Percentiles rank a stretch among this genome's conserved stretches.
Conservation (phyloP, 2,888 invertebrate species). For the Pteria penguin region DNA sequence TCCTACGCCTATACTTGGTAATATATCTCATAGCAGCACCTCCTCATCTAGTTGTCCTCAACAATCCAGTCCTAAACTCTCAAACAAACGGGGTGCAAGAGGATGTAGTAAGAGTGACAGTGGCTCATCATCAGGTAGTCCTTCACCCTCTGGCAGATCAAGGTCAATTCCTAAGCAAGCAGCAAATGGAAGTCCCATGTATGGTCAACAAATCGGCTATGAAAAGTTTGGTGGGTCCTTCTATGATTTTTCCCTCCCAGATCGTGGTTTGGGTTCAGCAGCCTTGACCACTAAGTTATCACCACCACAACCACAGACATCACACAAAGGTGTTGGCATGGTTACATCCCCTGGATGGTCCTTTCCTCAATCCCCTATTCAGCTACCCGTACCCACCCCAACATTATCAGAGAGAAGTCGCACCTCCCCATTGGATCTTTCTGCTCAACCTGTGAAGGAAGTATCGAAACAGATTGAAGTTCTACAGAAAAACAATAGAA, state of each 20-base stretch:
- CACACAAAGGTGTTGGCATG: constrained; percentile 42
- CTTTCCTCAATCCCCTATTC: constrained; percentile 32
- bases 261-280: constrained; percentile 64
- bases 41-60: background rate
- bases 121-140: constrained; percentile 6
- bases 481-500: constrained; percentile 29
- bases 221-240: constrained; percentile 58
- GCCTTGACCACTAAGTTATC: constrained; percentile 48
- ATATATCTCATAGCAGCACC: background rate
- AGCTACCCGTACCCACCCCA: constrained; percentile 49
- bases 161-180: background rate
- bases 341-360: constrained; percentile 27
- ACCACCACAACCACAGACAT: constrained; percentile 40
- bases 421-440: constrained; percentile 67
- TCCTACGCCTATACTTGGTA: constrained; percentile 8
- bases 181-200: constrained; percentile 11
- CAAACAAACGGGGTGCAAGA: background rate
- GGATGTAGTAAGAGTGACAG: background rate
- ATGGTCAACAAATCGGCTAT: constrained; percentile 29
- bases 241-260: constrained; percentile 73
- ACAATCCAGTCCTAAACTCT: constrained; percentile 9
- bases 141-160: constrained; percentile 11
- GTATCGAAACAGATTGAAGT: constrained; percentile 25
- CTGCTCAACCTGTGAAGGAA: constrained; percentile 59
- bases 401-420: constrained; percentile 52